Base-by-base conservation (phyloP, 2,888 invertebrate species). In the Aethes cnicana region DNA sequence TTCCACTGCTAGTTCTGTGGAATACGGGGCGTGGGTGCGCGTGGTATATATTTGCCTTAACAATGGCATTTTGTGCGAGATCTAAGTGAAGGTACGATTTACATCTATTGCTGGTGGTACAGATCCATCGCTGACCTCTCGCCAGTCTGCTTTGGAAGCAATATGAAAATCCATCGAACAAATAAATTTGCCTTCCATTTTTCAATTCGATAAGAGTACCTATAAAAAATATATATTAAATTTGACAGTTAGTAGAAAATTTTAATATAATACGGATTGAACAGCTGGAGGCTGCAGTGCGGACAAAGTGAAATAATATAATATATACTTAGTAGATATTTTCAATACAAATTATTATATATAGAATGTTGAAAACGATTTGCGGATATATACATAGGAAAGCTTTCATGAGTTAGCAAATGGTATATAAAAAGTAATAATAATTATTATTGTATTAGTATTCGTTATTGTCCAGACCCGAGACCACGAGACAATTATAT, bases 91-190 rank as follows among this genome's bases (percentile, higher is more conserved):
- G 32, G n/a, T 41, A 48, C 2, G 39, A 32, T 6, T 25, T 14
- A 32, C 48, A 48, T 4, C 18, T 23, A 17, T 18, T 23, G 41
- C 32, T 48, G 18, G 11, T 48, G n/a, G 48, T 41, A 9, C 48
- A 48, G n/a, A 25, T 25, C 48, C 48, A 48, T 7, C 48, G 48
- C 11, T 16, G 0, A 5, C 23, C 21, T 12, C 32, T 37, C 2
- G 30, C 9, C 16, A 30, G 5, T 8, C 30, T 37, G 4, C 11
- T 7, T 9, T 47, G 37, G 2, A 23, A 7, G 23, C 28, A 47
- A 30, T 30, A 47, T n/a, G 47, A 21, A 17, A 21, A 48, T 1
- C 48, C 48, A n/a, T 48, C n/a, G 8, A 33, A 48, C 4, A 41
- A 16, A 32, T 12, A 48, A 6, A 39, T 6, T 2, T 16, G 39